Base-by-base conservation (phyloP, 2,888 invertebrate genomes). In the Alitta virens region DNA sequence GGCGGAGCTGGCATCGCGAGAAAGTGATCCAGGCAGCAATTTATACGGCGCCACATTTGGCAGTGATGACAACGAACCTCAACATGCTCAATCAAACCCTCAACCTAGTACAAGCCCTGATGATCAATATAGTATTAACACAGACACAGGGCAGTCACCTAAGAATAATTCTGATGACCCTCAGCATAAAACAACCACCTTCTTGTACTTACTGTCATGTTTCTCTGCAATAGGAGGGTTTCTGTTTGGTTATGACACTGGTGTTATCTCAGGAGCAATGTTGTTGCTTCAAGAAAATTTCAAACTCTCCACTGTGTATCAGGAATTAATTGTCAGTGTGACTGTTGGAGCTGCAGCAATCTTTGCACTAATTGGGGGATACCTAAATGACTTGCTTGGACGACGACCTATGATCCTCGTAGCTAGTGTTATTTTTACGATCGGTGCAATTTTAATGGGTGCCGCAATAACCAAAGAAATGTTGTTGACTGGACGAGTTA, bases 241-340 rank as follows among this genome's bases (percentile, higher is more conserved):
- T 70, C 75, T 85, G 24, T 86, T 86, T 73, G 86, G 86, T 16
- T 86, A 87, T 74, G 86, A 86, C 71, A 86, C 86, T 0, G 86
- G 86, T 3, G 85, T 86, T 42, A 83, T 86, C 1, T 85, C 85
- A 0, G 85, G 85, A 14, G 85, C 85, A 1, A 82, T 85, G 80
- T 67, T 85, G 5, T 66, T 81, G 2, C 63, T 78, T 43, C 79
- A 77, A 65, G 77, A 81, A 27, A 72, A 81, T 18, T 84, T 85
- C 65, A 40, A 75, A 1, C 72, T 85, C 54, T 76, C 72, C 33
- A 76, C 77, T n/a, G 56, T 80, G 2, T 81, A 81, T 81, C 83
- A 85, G 68, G 85, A 85, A 72, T 63, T 83, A 2, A 77, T 86
- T 42, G 84, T 85, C 1, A 83, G 83, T 52, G 79, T 77, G 1